phyloP scores from a whole-genome alignment of 2,797 vertebrate genomes.

The Micrastur ruficollis region DNA sequence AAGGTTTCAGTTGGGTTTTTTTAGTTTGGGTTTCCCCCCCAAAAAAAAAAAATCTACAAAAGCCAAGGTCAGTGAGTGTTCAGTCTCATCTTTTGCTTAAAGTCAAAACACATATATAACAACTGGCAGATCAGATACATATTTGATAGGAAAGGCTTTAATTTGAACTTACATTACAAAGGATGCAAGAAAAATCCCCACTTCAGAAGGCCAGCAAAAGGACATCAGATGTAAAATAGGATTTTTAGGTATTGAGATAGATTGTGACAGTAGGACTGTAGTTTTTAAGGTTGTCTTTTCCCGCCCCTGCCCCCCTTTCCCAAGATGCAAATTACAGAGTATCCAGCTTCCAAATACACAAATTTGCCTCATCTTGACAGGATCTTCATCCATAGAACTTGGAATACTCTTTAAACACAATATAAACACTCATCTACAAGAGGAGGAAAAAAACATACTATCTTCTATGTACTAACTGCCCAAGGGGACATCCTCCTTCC shows the following conservation, averaged over 20 bases:
- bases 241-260: not conserved
- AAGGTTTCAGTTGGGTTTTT: not conserved
- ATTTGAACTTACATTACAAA: not conserved
- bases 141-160: not conserved
- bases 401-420: not conserved
- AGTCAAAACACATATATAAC: not conserved
- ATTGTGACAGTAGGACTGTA: not conserved
- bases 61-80: not conserved
- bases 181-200: not conserved
- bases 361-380: not conserved
- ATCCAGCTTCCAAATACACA: not conserved
- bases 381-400: not conserved
- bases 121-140: not conserved
- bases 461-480: not conserved
- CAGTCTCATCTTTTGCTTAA: not conserved
- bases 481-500: not conserved
- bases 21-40: too few relatives aligned
- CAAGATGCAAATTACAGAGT: not conserved
- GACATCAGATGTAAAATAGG: not conserved
- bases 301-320: rapidly evolving
- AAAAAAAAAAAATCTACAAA: not conserved
- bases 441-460: not conserved
- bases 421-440: not conserved
- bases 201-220: not conserved
- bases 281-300: not conserved